phyloP scores from a whole-genome alignment of 2,888 invertebrate species.

The Andrena marginata region DNA sequence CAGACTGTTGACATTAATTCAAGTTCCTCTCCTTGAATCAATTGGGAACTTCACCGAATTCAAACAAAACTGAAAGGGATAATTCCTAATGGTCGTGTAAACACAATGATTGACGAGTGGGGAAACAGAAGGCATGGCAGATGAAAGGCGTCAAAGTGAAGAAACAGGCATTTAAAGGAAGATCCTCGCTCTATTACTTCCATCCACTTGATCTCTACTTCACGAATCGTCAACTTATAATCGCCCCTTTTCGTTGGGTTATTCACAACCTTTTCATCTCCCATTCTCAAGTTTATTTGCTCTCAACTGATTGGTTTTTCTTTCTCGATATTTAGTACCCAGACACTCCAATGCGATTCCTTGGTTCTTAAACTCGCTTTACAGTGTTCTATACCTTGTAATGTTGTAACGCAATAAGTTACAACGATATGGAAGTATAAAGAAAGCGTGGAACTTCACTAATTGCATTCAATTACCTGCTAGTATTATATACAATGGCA shows the following conservation, averaged over 20 bases:
- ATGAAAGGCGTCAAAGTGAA: slow-evolving; percentile 26
- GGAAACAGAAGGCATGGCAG: slow-evolving; percentile 24
- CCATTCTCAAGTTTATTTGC: slow-evolving; percentile 17
- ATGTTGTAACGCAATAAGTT: neutral
- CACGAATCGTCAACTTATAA: slow-evolving; percentile 78
- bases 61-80: slow-evolving; percentile 57
- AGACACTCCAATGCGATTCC: neutral
- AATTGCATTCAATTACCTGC: too few species aligned
- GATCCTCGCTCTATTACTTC: slow-evolving; percentile 42
- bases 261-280: slow-evolving; percentile 52
- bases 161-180: slow-evolving; percentile 35
- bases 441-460: too few species aligned
- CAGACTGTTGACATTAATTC: slow-evolving; percentile 22
- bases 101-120: slow-evolving; percentile 56
- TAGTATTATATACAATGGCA: too few species aligned
- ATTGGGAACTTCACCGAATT: slow-evolving; percentile 47
- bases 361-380: too few species aligned
- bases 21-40: slow-evolving; percentile 13
- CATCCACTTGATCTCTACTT: slow-evolving; percentile 35
- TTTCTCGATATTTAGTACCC: neutral
- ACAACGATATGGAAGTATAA: too few species aligned
- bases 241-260: slow-evolving; percentile 77
- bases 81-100: slow-evolving; percentile 64
- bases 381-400: neutral
- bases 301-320: slow-evolving; percentile 13